These are phyloP conservation scores for Tachypleus tridentatus DNA, from an alignment of 1,140 invertebrate species.

Conservation along the genomic window DNA sequence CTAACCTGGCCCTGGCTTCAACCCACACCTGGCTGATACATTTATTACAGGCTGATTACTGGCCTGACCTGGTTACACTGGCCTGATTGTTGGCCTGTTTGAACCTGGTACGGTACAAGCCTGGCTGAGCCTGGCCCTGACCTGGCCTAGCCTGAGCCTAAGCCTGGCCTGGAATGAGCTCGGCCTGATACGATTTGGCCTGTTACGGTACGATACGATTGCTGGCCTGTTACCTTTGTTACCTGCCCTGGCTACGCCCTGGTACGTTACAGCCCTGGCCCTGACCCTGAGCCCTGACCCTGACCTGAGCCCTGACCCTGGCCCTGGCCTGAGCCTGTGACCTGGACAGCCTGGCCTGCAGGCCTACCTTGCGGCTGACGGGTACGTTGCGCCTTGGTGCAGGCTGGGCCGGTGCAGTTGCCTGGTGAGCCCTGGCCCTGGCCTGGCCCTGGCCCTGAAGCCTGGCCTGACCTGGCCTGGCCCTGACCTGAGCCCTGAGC, in stretches of 20 bases:
- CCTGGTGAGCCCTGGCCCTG: slow-evolving; percentile 23
- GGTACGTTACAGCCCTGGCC: slow-evolving; percentile 16
- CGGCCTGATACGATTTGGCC: slow-evolving; percentile 22
- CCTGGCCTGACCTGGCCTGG: slow-evolving; percentile 15
- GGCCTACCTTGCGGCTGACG: slow-evolving; percentile 22
- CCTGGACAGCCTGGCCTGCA: slow-evolving; percentile 19
- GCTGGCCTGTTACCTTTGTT: slow-evolving; percentile 23
- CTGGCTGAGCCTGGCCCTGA: no score
- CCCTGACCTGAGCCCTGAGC: slow-evolving; percentile 17
- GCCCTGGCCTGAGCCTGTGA: slow-evolving; percentile 21
- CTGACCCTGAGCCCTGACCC: slow-evolving; percentile 20
- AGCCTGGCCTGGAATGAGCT: slow-evolving; percentile 26
- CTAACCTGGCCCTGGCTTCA: slow-evolving; percentile 20
- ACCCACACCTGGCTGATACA: no score
- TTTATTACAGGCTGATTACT: no score
- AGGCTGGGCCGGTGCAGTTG: slow-evolving; percentile 22
- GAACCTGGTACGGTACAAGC: no score
- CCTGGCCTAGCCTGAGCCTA: slow-evolving; percentile 23
- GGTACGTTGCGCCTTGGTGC: slow-evolving; percentile 26
- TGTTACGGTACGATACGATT: slow-evolving; percentile 22
- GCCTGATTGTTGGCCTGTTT: no score
- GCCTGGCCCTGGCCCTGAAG: no score
- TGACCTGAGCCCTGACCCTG: no score
- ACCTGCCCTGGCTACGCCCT: slow-evolving; percentile 20
- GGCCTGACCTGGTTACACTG: no score